These are phyloP conservation scores for Pristionchus japonicus DNA, from an alignment of 2,888 invertebrate genomes.

Conservation along the genomic window DNA sequence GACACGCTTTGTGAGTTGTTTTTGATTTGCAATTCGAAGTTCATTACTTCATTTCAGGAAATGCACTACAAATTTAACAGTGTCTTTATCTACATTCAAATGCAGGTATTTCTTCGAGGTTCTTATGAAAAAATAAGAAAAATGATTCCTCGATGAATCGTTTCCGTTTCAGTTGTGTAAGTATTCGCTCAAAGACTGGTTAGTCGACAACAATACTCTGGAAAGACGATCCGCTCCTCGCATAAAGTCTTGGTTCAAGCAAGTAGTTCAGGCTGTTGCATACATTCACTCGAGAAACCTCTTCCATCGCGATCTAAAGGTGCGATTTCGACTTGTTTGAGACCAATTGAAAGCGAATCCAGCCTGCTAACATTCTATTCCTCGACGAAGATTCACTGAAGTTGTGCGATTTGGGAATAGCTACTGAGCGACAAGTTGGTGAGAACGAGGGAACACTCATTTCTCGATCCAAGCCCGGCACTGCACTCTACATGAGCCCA, in stretches of 20 bases:
- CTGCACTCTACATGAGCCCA: background rate
- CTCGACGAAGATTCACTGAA: background rate
- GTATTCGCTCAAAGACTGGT: background rate
- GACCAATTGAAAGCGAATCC: too few relatives aligned
- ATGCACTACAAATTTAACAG: background rate
- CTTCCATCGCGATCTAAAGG: background rate
- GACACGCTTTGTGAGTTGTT: too few relatives aligned
- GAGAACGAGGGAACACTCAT: background rate
- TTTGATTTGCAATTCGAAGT: too few relatives aligned
- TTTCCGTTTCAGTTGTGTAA: background rate
- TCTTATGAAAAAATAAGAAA: background rate
- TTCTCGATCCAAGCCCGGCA: background rate
- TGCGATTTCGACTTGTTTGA: background rate
- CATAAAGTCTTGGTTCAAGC: background rate
- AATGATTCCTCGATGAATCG: too few relatives aligned
- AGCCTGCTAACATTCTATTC: background rate
- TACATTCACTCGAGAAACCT: background rate
- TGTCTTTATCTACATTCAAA: too few relatives aligned
- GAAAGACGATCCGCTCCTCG: background rate
- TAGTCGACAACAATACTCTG: background rate
- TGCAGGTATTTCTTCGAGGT: background rate
- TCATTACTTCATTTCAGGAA: background rate
- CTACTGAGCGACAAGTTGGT: background rate
- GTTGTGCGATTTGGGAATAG: background rate
- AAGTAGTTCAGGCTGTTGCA: background rate